phyloP scores from a whole-genome alignment of 1,140 invertebrate species.

The Spodoptera litura region DNA sequence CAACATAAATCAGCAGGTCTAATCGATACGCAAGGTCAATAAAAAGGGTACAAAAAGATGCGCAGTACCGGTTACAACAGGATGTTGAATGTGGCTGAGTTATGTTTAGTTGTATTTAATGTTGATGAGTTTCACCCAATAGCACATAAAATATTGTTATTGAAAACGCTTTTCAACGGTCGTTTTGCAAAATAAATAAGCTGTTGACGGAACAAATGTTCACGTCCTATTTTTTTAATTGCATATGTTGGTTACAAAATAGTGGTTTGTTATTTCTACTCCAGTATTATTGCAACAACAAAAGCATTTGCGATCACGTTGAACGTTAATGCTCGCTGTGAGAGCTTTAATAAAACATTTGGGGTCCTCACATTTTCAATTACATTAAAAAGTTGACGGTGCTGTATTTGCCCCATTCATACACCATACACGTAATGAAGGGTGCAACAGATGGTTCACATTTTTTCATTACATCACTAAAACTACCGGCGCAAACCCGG shows the following conservation, averaged over 20 bases:
- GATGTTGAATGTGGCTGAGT: not conserved
- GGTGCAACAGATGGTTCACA: constrained; percentile 83
- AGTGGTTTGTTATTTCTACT: constrained; percentile 19
- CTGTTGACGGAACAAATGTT: not conserved
- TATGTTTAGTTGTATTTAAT: not conserved
- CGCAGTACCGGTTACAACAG: constrained; percentile 1
- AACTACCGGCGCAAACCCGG: constrained; percentile 72
- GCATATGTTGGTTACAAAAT: not conserved
- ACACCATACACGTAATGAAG: constrained; percentile 75
- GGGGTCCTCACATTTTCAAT: constrained; percentile 80
- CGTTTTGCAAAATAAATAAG: not conserved
- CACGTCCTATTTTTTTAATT: constrained; percentile 2
- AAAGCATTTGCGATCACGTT: constrained; percentile 12
- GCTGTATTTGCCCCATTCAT: constrained; percentile 74
- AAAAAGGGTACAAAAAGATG: constrained; percentile 10
- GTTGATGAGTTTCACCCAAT: too few relatives aligned
- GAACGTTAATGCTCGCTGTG: constrained; percentile 56
- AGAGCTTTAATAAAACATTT: constrained; percentile 79
- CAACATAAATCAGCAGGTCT: not conserved
- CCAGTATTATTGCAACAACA: constrained; percentile 19
- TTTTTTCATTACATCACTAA: constrained; percentile 82
- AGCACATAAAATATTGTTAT: too few relatives aligned
- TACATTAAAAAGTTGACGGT: constrained; percentile 82
- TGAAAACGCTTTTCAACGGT: too few relatives aligned
- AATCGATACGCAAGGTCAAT: constrained; percentile 5